Conservation (phyloP, 1,140 invertebrate species). For the Drosophila orosa region DNA sequence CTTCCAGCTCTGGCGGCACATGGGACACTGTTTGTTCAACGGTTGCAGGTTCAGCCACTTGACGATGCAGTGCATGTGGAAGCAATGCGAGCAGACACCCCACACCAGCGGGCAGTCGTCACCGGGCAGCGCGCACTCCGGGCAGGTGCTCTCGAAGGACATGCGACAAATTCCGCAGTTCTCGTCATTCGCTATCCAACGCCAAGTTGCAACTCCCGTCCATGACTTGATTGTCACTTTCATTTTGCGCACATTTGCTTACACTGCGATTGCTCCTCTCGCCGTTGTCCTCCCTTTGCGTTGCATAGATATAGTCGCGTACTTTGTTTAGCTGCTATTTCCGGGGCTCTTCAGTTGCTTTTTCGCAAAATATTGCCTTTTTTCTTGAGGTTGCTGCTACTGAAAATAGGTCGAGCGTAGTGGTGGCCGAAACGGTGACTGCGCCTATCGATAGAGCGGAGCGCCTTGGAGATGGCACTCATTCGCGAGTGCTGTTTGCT, state of each 20-base stretch:
- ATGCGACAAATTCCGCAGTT: slow-evolving; percentile 99
- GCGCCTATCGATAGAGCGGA: slow-evolving; percentile 14
- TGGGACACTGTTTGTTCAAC: slow-evolving; percentile 97
- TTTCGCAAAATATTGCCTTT: slow-evolving; percentile 65
- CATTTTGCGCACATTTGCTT: slow-evolving; percentile 80
- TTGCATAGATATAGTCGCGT: slow-evolving; percentile 6
- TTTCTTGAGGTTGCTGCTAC: slow-evolving; percentile 45
- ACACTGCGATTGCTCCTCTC: slow-evolving; percentile 22
- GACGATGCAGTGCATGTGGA: slow-evolving; percentile 99
- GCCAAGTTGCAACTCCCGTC: slow-evolving; percentile 98
- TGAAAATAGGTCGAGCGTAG: slow-evolving; percentile 71
- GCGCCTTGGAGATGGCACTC: slow-evolving; percentile 6
- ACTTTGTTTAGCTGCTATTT: slow-evolving; percentile 7
- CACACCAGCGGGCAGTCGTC: slow-evolving; percentile 99
- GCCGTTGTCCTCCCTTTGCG: slow-evolving; percentile 2
- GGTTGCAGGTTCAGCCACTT: slow-evolving; percentile 99
- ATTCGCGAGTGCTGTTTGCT: neutral
- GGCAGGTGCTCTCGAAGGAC: slow-evolving; percentile 98
- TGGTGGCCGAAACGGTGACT: slow-evolving; percentile 11
- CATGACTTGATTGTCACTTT: slow-evolving; percentile 86
- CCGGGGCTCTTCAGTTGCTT: slow-evolving; percentile 14
- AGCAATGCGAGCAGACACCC: slow-evolving; percentile 99
- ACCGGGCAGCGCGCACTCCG: slow-evolving; percentile 98
- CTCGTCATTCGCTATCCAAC: slow-evolving; percentile 99
- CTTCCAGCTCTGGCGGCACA: slow-evolving; percentile 99